A percentile compares a stretch with the other conserved stretches of the same genome.
These are phyloP conservation scores for Brachionus koreanus DNA, from an alignment of 1,140 invertebrate genomes.

Conservation along the genomic window DNA sequence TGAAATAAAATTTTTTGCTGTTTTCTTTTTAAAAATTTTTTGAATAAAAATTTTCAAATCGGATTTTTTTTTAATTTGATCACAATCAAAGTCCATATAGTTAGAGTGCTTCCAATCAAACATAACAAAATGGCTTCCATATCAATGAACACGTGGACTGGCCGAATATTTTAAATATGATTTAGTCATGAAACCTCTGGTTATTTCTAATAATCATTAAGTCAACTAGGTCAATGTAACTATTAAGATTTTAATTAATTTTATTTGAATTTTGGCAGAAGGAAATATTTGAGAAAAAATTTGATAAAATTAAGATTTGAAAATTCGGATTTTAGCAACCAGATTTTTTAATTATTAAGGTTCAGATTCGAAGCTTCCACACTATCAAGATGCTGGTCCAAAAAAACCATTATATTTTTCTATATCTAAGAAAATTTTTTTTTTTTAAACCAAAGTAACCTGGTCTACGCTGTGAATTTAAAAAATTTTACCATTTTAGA, in stretches of 20 bases:
- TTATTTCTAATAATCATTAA: background rate
- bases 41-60: background rate
- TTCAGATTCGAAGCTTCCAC: no score
- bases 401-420: no score
- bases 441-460: no score
- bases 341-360: no score
- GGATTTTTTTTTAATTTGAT: background rate
- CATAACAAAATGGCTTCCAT: background rate
- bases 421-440: no score
- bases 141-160: background rate
- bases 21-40: no score
- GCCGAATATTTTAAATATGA: background rate
- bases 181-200: background rate
- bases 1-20: background rate
- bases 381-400: no score
- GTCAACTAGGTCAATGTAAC: background rate
- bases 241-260: background rate
- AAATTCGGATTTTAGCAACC: no score
- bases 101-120: background rate
- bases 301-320: background rate
- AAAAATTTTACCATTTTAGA: no score
- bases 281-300: no score
- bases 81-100: background rate
- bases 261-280: no score
- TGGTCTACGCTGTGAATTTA: no score